These are phyloP conservation scores for Eonycteris spelaea DNA, from an alignment of 2,113 vertebrate genomes.

Conservation along the genomic window DNA sequence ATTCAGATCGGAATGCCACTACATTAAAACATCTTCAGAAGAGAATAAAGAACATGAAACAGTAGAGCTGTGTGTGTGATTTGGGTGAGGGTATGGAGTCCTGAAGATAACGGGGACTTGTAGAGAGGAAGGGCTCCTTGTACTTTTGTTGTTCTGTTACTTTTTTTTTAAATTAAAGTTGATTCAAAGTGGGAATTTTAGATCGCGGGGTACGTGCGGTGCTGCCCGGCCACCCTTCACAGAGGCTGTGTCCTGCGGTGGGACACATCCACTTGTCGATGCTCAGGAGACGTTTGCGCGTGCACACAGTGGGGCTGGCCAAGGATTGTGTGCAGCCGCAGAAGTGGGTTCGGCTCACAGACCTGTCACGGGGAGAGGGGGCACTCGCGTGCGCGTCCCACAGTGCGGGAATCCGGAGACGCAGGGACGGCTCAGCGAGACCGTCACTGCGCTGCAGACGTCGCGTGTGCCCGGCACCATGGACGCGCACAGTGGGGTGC, in stretches of 20 bases:
- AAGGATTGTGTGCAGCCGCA: neutral
- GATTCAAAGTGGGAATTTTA: neutral
- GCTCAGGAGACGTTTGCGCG: neutral
- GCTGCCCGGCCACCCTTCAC: neutral
- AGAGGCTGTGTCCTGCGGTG: neutral
- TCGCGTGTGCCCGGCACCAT: rapidly evolving
- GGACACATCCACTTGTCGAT: neutral
- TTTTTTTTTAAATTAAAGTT: neutral
- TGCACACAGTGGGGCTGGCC: neutral
- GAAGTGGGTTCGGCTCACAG: no score
- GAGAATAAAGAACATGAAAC: no score
- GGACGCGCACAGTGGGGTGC: rapidly evolving
- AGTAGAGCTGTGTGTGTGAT: neutral
- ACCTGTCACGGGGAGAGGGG: no score
- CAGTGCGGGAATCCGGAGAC: no score
- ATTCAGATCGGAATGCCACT: neutral
- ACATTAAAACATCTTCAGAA: neutral
- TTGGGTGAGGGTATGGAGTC: neutral
- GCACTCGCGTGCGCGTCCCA: no score
- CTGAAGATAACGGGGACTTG: neutral
- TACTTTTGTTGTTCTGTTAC: neutral
- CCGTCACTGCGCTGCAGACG: rapidly evolving
- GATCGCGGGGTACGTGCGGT: neutral
- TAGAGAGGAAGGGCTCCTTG: neutral
- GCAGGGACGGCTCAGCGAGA: neutral